Base-by-base conservation (phyloP, 2,888 invertebrate species). In the Drosophila borborema region DNA sequence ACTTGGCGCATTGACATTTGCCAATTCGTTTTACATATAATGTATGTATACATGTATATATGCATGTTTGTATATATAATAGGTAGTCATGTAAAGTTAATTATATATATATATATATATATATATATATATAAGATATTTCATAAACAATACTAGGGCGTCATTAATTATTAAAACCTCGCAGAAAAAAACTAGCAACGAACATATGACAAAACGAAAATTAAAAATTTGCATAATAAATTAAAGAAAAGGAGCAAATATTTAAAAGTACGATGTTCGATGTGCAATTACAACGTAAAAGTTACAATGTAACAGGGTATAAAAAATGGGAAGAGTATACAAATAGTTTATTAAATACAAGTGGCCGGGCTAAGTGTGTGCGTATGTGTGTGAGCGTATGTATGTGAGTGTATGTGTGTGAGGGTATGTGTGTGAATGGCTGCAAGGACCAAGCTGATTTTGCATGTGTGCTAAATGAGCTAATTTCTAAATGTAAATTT, bases 71-170 rank as follows among this genome's bases (percentile, higher is more conserved):
- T 31, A 2, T 51, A 34, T 34, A 34, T 61, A 68, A 60, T 48
- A 73, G 59, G 46, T 59, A 64, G 34, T 6, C 62, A 72, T 58
- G 65, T 55, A 61, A 48, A 65, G 63, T 48, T 63, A 67, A 66
- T 65, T 67, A 65, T 67, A 38, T 14, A 46, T 46, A 46, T 14
- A 23, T 41, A 6, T 28, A 28, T 28, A 49, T 49, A 49, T 16
- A 9, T 38, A 38, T n/a, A 3, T 49, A 31, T 49, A n/a, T 70
- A 62, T 55, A 70, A 70, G 20, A 38, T 46, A 72, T 54, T 43
- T 53, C 28, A 53, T 72, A 75, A 69, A 75, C 72, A 83, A 81
- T 77, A 83, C 69, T 74, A 82, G 46, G 72, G 51, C 55, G 56
- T 56, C 34, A 72, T 18, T 65, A 65, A 62, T 43, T 34, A 58